Evolutionary conservation across 2,113 vertebrate genomes (phyloP).

Genomic region (Todiramphus saurophagus): DNA sequence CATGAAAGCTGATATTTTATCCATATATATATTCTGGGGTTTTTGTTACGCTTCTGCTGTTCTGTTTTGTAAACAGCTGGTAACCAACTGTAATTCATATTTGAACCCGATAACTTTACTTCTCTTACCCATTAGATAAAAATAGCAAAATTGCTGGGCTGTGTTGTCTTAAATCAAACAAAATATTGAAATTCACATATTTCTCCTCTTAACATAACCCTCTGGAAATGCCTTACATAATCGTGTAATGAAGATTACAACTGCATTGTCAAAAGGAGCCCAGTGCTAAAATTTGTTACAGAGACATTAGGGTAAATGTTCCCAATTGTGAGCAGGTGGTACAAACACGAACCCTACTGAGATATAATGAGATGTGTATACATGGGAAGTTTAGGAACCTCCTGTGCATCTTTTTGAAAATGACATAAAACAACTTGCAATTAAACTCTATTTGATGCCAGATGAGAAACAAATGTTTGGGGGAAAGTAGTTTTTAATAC

Average conservation of each 20-base stretch:
- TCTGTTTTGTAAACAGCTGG: slow-evolving; percentile 72
- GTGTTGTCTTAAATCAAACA: slow-evolving; percentile 47
- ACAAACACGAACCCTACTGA: slow-evolving; percentile 74
- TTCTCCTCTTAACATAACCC: slow-evolving; percentile 6
- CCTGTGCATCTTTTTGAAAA: slow-evolving; percentile 78
- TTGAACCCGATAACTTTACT: slow-evolving; percentile 57
- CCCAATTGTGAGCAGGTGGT: slow-evolving; percentile 75
- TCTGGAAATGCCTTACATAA: slow-evolving; percentile 55
- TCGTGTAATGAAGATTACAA: slow-evolving; percentile 59
- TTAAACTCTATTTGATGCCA: slow-evolving; percentile 81
- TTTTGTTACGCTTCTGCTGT: slow-evolving; percentile 51
- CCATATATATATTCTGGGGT: slow-evolving; percentile 12
- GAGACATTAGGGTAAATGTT: slow-evolving; percentile 63
- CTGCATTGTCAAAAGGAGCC: slow-evolving; percentile 65
- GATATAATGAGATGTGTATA: slow-evolving; percentile 81
- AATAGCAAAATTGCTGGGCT: background rate
- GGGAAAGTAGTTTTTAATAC: slow-evolving; percentile 74
- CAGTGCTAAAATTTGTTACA: slow-evolving; percentile 59
- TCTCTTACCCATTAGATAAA: slow-evolving; percentile 57
- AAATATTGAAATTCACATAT: slow-evolving; percentile 64
- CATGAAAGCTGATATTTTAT: slow-evolving; percentile 57
- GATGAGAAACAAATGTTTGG: slow-evolving; percentile 80
- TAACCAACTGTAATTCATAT: slow-evolving; percentile 68
- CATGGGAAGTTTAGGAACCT: slow-evolving; percentile 75
- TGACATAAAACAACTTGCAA: slow-evolving; percentile 79